These are phyloP conservation scores for Lethenteron reissneri DNA, from an alignment of 2,113 vertebrate species.

Conservation along the genomic window DNA sequence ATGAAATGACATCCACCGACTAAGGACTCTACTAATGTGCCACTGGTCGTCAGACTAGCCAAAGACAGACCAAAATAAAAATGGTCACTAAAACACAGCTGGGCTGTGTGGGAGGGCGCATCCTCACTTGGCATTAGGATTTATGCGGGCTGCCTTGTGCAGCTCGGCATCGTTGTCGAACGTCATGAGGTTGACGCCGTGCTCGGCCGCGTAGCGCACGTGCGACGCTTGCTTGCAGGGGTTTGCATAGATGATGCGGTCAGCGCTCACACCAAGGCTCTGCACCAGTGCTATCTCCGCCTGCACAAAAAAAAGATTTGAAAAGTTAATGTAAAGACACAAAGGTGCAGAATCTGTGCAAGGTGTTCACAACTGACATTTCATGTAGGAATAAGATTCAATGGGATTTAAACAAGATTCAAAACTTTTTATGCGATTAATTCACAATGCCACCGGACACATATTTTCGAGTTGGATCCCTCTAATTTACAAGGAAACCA, in stretches of 20 bases:
- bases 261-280: constrained; percentile 55
- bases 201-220: constrained; percentile 75
- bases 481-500: too few species aligned
- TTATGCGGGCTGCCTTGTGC: constrained; percentile 69
- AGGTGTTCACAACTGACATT: background rate
- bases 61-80: too few species aligned
- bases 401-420: too few species aligned
- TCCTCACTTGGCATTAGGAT: constrained; percentile 77
- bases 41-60: too few species aligned
- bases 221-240: constrained; percentile 95
- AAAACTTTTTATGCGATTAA: too few species aligned
- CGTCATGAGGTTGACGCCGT: constrained; percentile 91
- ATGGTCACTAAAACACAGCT: too few species aligned
- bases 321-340: background rate
- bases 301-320: constrained; percentile 20
- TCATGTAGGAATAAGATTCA: too few species aligned
- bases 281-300: constrained; percentile 79
- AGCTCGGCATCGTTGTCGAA: constrained; percentile 91
- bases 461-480: too few species aligned
- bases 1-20: too few species aligned
- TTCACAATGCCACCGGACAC: too few species aligned
- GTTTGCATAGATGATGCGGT: constrained; percentile 86
- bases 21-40: too few species aligned
- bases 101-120: too few species aligned
- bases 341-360: background rate